Percentiles rank a stretch among this genome's conserved stretches.
These are phyloP conservation scores for Ennomos quercinarius DNA, from an alignment of 2,888 invertebrate genomes.

Conservation along the genomic window DNA sequence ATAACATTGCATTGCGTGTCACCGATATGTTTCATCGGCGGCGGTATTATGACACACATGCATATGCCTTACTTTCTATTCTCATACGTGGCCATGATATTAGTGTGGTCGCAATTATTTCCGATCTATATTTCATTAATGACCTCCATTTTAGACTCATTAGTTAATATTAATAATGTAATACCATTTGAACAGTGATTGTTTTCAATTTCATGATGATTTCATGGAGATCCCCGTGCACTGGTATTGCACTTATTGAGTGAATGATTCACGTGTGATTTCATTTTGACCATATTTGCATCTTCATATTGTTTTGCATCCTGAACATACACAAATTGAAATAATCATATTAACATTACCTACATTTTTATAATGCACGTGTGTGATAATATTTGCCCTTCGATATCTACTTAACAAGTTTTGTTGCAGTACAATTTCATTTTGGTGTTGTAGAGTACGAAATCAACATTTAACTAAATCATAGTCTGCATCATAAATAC, in stretches of 20 bases:
- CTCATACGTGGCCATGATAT: not conserved
- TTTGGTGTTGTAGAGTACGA: slow-evolving; percentile 52
- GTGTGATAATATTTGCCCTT: slow-evolving; percentile 59
- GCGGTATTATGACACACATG: slow-evolving; percentile 71
- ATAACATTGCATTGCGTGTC: slow-evolving; percentile 64
- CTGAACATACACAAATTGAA: slow-evolving; percentile 8
- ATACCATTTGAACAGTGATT: slow-evolving; percentile 41
- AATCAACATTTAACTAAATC: slow-evolving; percentile 36
- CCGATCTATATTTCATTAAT: slow-evolving; percentile 9
- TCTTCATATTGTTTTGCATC: slow-evolving; percentile 20
- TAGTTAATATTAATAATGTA: slow-evolving; percentile 13
- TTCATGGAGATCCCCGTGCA: slow-evolving; percentile 21
- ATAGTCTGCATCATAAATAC: slow-evolving; percentile 26
- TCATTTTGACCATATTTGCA: slow-evolving; percentile 20
- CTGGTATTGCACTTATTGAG: slow-evolving; percentile 19
- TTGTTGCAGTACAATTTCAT: slow-evolving; percentile 67
- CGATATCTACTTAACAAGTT: slow-evolving; percentile 53
- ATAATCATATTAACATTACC: not conserved
- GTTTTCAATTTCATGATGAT: slow-evolving; percentile 41
- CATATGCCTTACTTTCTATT: slow-evolving; percentile 35
- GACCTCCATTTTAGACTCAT: slow-evolving; percentile 17
- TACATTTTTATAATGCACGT: slow-evolving; percentile 51
- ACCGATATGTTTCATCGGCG: slow-evolving; percentile 59
- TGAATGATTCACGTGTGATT: slow-evolving; percentile 21
- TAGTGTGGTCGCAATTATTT: slow-evolving; percentile 6